phyloP scores from a whole-genome alignment of 2,113 vertebrate genomes.

The Erinaceus europaeus region DNA sequence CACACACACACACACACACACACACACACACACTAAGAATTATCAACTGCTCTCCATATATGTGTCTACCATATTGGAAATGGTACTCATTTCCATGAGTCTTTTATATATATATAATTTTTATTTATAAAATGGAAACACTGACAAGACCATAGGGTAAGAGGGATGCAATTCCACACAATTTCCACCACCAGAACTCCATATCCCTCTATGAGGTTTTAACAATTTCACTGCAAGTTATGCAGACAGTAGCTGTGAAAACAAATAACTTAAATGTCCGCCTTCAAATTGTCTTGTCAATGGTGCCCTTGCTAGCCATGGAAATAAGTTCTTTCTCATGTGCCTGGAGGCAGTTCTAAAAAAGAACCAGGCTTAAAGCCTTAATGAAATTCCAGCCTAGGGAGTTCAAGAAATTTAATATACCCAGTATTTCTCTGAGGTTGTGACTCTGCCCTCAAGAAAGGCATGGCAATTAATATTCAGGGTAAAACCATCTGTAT shows the following conservation, averaged over 20 bases:
- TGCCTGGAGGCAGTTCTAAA: conserved; percentile 28
- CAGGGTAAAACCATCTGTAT: neutral
- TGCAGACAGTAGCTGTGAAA: neutral
- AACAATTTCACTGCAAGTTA: conserved; percentile 46
- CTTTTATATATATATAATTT: no score
- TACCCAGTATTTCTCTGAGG: conserved; percentile 5
- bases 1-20: neutral
- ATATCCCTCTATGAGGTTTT: neutral
- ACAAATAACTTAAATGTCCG: neutral
- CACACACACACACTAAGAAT: neutral
- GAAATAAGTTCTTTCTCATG: conserved; percentile 38
- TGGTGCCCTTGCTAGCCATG: conserved; percentile 37
- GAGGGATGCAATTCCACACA: neutral
- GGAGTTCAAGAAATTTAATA: conserved; percentile 45
- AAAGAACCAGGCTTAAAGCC: conserved; percentile 24
- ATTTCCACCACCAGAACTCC: neutral
- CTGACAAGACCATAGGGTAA: no score
- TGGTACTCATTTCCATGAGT: conserved; percentile 14
- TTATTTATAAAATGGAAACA: no score
- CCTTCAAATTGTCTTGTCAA: conserved; percentile 60
- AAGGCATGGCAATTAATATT: neutral
- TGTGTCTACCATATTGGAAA: neutral
- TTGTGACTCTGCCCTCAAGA: conserved; percentile 5
- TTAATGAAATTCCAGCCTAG: conserved; percentile 54
- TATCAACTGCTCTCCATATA: neutral